Conservation (phyloP, 2,888 invertebrate species). For the Drosophila quinaria region DNA sequence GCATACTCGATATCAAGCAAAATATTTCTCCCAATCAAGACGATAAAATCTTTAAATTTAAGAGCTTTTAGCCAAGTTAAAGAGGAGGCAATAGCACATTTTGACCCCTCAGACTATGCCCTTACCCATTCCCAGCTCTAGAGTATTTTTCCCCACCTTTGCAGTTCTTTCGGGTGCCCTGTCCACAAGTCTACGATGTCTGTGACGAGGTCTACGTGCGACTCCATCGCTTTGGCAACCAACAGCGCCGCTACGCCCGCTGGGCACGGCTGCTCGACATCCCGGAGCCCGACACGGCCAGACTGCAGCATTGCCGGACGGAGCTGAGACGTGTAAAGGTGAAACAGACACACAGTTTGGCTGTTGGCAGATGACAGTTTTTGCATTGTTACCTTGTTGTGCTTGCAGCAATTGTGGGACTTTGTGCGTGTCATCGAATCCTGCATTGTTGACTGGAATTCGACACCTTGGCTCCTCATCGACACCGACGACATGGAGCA, state of each 20-base stretch:
- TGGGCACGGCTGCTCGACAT: conserved; percentile 95
- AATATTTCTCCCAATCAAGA: too few species aligned
- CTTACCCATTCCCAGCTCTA: too few species aligned
- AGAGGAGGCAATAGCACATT: neutral
- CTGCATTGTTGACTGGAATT: conserved; percentile 96
- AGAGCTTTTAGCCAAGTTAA: neutral
- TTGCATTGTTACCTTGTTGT: conserved; percentile 3
- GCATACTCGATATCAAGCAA: too few species aligned
- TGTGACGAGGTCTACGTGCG: conserved; percentile 90
- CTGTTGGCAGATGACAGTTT: conserved; percentile 16
- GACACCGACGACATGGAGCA: conserved; percentile 98
- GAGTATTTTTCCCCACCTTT: neutral
- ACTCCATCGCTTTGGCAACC: conserved; percentile 89
- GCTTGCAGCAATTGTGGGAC: conserved; percentile 93
- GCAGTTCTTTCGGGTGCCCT: conserved; percentile 89
- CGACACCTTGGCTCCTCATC: conserved; percentile 96
- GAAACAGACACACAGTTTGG: neutral
- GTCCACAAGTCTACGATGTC: conserved; percentile 89
- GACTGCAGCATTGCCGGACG: conserved; percentile 90
- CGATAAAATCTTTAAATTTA: too few species aligned
- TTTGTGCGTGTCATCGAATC: conserved; percentile 93
- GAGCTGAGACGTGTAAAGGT: conserved; percentile 93
- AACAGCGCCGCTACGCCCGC: conserved; percentile 89
- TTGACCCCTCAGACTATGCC: neutral
- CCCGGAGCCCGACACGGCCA: conserved; percentile 93